Conservation (phyloP, 2,888 invertebrate genomes). For the Agrochola macilenta region DNA sequence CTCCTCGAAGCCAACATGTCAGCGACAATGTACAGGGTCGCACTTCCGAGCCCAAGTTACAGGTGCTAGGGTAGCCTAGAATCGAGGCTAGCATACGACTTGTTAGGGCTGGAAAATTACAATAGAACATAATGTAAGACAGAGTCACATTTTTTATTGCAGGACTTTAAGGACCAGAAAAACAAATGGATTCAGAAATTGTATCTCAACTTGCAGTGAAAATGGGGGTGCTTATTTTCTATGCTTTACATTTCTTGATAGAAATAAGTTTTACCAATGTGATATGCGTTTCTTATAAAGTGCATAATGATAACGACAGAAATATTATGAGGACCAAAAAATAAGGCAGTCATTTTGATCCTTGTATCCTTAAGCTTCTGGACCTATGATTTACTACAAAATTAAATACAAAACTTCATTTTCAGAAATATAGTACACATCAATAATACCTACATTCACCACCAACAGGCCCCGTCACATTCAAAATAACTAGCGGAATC, state of each 20-base stretch:
- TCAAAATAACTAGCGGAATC: constrained; percentile 81
- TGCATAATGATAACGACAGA: not conserved
- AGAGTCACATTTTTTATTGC: not conserved
- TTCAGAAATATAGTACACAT: not conserved
- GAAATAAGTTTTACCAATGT: not conserved
- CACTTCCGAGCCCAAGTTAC: constrained; percentile 90
- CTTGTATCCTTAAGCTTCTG: not conserved
- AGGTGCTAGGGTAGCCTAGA: constrained; percentile 91
- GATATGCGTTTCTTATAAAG: not conserved
- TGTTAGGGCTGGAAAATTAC: constrained; percentile 78
- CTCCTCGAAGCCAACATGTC: constrained; percentile 94
- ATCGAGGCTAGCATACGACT: constrained; percentile 90
- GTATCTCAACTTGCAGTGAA: not conserved
- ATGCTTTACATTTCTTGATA: not conserved
- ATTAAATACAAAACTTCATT: not conserved
- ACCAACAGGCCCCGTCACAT: constrained; percentile 75
- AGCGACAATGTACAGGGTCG: constrained; percentile 93
- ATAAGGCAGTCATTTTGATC: not conserved
- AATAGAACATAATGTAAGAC: not conserved
- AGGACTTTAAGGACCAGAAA: not conserved
- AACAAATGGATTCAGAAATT: not conserved
- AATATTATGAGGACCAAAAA: not conserved
- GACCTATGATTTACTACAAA: not conserved
- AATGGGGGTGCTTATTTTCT: not conserved
- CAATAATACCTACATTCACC: constrained; percentile 70